Conservation (phyloP, 2,797 vertebrate genomes). For the Acanthiza pusilla region DNA sequence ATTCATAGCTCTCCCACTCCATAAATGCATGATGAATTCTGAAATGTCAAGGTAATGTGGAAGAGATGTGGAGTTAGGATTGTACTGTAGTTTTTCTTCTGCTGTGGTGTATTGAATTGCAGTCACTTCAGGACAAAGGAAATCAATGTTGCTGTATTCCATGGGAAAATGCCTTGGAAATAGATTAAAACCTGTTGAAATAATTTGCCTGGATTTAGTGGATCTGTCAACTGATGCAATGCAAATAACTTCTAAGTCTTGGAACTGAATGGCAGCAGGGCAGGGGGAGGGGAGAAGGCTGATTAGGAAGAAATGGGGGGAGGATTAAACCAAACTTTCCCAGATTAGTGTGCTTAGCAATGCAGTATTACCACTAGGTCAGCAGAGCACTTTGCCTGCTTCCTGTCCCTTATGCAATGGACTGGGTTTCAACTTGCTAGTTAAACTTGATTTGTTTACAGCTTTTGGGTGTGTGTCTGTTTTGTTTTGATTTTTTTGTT, state of each 20-base stretch:
- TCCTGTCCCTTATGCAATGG: not conserved
- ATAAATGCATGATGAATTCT: not conserved
- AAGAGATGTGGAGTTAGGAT: not conserved
- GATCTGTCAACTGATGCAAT: not conserved
- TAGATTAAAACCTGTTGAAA: slow-evolving; percentile 20
- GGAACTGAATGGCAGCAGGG: not conserved
- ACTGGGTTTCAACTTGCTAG: not conserved
- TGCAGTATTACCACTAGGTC: slow-evolving; percentile 25
- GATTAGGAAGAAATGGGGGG: slow-evolving; percentile 27
- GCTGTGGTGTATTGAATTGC: not conserved
- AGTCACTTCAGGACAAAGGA: not conserved
- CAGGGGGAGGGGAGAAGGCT: not conserved
- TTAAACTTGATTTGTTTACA: not conserved
- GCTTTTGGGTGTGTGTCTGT: not conserved
- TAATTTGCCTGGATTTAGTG: not conserved
- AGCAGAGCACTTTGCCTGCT: slow-evolving; percentile 9
- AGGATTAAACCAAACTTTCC: slow-evolving; percentile 52
- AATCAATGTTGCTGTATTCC: not conserved
- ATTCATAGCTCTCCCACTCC: not conserved
- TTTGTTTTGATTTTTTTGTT: not conserved
- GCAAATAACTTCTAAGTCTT: slow-evolving; percentile 14
- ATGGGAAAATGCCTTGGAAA: not conserved
- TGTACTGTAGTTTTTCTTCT: not conserved
- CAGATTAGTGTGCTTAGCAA: not conserved
- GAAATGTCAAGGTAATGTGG: not conserved